A percentile compares a stretch with the other conserved stretches of the same genome.
Conservation (phyloP, 2,797 vertebrate genomes). For the Melopsittacus undulatus region DNA sequence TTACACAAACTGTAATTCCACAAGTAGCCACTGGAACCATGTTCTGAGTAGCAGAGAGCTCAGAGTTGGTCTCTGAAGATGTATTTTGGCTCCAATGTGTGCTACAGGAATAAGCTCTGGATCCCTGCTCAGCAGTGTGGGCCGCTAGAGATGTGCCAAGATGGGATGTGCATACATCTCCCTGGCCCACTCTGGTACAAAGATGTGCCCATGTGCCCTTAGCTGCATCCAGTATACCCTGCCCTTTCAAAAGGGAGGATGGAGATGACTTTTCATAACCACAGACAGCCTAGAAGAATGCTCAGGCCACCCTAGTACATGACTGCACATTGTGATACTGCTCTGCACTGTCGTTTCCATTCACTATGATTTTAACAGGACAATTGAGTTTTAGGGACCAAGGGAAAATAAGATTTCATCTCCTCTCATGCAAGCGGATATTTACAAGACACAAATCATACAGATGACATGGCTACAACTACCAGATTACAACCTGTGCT, state of each 20-base stretch:
- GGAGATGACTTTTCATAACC: neutral
- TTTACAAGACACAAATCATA: neutral
- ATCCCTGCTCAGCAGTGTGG: rapidly evolving
- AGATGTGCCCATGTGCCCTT: neutral
- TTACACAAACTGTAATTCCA: neutral
- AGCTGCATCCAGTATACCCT: neutral
- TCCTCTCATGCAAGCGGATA: neutral
- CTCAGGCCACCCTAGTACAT: neutral
- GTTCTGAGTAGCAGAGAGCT: neutral
- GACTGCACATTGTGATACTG: neutral
- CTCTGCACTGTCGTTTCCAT: neutral
- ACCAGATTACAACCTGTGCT: neutral
- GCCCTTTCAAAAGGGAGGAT: neutral
- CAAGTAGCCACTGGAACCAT: rapidly evolving
- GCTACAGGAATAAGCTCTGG: rapidly evolving
- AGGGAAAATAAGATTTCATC: neutral
- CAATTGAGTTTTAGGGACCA: neutral
- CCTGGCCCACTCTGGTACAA: rapidly evolving
- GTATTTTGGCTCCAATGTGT: rapidly evolving
- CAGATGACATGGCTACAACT: neutral
- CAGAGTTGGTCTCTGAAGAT: neutral
- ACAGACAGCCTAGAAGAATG: neutral
- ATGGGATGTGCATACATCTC: rapidly evolving
- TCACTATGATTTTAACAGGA: neutral
- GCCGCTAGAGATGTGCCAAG: rapidly evolving